Conservation (phyloP, 2,113 vertebrate genomes). For the Thoracochromis brauschi region DNA sequence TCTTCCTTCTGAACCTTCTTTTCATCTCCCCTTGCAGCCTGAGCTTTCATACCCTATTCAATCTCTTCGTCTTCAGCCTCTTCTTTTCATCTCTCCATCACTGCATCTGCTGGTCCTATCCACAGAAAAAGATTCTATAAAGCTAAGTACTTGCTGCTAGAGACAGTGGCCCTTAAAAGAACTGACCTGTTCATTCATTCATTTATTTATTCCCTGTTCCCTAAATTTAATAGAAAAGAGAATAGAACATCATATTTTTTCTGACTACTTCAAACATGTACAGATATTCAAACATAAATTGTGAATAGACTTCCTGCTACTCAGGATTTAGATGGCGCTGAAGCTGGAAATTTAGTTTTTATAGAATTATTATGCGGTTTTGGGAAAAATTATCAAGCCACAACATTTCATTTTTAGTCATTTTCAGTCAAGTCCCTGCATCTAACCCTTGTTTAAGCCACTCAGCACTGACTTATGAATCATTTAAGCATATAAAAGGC, state of each 20-base stretch:
- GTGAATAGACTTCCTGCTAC: background rate
- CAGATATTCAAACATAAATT: background rate
- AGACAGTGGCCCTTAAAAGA: constrained; percentile 14
- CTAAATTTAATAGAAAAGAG: background rate
- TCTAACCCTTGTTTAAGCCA: background rate
- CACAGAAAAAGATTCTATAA: background rate
- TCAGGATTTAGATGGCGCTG: background rate
- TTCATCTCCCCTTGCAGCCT: constrained; percentile 20
- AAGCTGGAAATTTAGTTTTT: background rate
- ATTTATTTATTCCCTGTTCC: background rate
- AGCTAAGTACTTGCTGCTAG: constrained; percentile 29
- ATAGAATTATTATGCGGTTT: background rate
- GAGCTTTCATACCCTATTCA: constrained; percentile 27
- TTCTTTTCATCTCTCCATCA: constrained; percentile 14
- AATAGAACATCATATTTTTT: background rate
- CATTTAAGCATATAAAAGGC: background rate
- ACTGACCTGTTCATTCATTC: constrained; percentile 25
- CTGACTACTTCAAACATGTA: background rate
- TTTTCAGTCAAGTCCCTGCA: background rate
- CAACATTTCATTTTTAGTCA: background rate
- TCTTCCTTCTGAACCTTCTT: constrained; percentile 14
- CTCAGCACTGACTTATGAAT: background rate
- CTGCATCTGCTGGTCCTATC: constrained; percentile 3
- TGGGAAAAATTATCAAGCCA: background rate
- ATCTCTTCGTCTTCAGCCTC: background rate